Evolutionary conservation across 1,140 invertebrate species (phyloP), one percentile per base, ranked within the genome.

Genomic region (Drosophila lacertosa): DNA sequence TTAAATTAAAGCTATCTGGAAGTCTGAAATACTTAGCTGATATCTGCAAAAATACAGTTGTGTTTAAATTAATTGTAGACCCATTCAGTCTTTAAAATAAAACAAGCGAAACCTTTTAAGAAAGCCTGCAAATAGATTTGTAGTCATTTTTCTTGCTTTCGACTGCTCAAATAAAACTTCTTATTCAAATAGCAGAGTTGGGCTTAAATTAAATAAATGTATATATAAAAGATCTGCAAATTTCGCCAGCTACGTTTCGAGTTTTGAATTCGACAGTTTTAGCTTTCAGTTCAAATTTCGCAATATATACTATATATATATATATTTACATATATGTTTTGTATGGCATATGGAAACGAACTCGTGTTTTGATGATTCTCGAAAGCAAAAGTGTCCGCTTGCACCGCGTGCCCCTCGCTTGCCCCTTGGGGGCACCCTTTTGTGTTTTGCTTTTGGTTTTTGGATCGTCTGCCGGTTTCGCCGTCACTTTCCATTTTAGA

Each of bases 401-500:
- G 45, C 18, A 16, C 26, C 13, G 7, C 32, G 2, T 9, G 42
- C 7, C 18, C 20, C 10, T 20, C 13, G 7, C 32, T 3, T 9
- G 42, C 7, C 18, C 20, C 10, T 20, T n/a, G n/a, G 11, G n/a
- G 4, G 20, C 24, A 32, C 6, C 24, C 16, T 7, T 7, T 15
- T 50, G 24, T 37, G 9, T 11, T 66, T 40, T 44, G 51, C 50
- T 62, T 74, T 63, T 55, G 53, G 33, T 47, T 77, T 77, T 76
- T 67, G 58, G 72, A 42, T 77, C 64, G 73, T 67, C 77, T 78
- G 58, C 35, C 59, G 64, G 74, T 83, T 83, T 74, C 60, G 79
- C 75, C 66, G 68, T 84, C 81, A 86, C 81, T 84, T 84, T 84
- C 81, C 81, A 84, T 84, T 84, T 84, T 77, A 78, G 73, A 86